These are phyloP conservation scores for Esox niger DNA, from an alignment of 2,113 vertebrate species.

Conservation along the genomic window DNA sequence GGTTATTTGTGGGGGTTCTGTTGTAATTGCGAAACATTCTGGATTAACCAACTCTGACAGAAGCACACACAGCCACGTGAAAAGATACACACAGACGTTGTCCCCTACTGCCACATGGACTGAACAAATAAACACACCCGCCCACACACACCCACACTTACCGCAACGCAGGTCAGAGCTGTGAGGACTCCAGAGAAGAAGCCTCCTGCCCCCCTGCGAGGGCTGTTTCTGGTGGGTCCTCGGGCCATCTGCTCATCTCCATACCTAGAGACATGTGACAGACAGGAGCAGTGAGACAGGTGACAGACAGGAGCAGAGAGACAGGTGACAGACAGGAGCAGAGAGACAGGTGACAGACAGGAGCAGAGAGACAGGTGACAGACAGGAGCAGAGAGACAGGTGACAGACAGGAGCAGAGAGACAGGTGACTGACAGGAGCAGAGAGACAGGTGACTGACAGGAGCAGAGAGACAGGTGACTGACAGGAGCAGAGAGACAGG, in stretches of 20 bases:
- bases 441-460: too few relatives aligned
- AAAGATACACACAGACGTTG: conserved; percentile 39
- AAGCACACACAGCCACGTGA: conserved; percentile 22
- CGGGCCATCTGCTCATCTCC: conserved; percentile 74
- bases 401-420: too few relatives aligned
- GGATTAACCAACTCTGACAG: not conserved
- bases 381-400: too few relatives aligned
- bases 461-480: too few relatives aligned
- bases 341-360: not conserved
- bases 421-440: too few relatives aligned
- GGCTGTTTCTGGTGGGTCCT: conserved; percentile 55
- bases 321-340: not conserved
- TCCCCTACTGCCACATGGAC: conserved; percentile 51
- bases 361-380: not conserved
- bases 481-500: too few relatives aligned
- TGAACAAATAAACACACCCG: conserved; percentile 37
- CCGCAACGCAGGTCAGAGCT: conserved; percentile 84
- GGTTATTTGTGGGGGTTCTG: too few relatives aligned
- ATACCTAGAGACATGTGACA: conserved; percentile 49
- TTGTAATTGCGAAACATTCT: too few relatives aligned
- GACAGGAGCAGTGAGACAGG: not conserved
- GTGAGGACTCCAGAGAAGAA: conserved; percentile 91
- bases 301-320: not conserved
- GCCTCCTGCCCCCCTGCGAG: conserved; percentile 73
- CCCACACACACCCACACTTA: conserved; percentile 68